Conservation (phyloP, 2,797 vertebrate genomes). For the Zenarchopterus dispar region DNA sequence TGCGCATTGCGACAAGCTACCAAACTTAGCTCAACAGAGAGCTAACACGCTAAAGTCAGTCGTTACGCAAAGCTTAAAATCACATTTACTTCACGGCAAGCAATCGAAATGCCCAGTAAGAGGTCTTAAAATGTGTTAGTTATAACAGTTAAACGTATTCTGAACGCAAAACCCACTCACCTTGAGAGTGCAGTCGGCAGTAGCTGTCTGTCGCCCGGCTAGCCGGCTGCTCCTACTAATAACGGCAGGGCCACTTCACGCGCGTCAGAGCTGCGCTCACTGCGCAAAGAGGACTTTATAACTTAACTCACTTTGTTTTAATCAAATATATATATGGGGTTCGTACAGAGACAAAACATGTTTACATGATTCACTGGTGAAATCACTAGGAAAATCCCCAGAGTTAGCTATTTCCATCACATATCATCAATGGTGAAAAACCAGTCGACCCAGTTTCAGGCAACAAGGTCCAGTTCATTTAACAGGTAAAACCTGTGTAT, state of each 20-base stretch:
- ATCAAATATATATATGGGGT: too few species aligned
- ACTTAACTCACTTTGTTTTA: not conserved
- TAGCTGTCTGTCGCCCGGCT: constrained; percentile 10
- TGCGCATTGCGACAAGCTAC: constrained; percentile 30
- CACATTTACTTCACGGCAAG: accelerated
- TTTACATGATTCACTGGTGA: not conserved
- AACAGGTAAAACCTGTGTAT: not conserved
- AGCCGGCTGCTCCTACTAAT: constrained; percentile 48
- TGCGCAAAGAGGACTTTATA: constrained; percentile 5
- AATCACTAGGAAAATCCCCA: not conserved
- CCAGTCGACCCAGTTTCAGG: constrained; percentile 36
- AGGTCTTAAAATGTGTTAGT: accelerated
- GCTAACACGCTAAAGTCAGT: constrained; percentile 1
- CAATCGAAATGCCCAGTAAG: accelerated
- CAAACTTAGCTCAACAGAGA: constrained; percentile 14
- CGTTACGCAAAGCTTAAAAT: not conserved
- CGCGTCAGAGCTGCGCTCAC: constrained; percentile 37
- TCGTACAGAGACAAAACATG: not conserved
- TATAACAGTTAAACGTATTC: accelerated
- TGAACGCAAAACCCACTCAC: constrained; percentile 29
- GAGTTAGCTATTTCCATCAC: constrained; percentile 1
- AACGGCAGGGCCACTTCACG: constrained; percentile 8
- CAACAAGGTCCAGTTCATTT: not conserved
- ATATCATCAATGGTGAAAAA: constrained; percentile 18
- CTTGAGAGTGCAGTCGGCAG: constrained; percentile 32